Conservation (phyloP, 1,140 invertebrate species). For the Periplaneta americana region DNA sequence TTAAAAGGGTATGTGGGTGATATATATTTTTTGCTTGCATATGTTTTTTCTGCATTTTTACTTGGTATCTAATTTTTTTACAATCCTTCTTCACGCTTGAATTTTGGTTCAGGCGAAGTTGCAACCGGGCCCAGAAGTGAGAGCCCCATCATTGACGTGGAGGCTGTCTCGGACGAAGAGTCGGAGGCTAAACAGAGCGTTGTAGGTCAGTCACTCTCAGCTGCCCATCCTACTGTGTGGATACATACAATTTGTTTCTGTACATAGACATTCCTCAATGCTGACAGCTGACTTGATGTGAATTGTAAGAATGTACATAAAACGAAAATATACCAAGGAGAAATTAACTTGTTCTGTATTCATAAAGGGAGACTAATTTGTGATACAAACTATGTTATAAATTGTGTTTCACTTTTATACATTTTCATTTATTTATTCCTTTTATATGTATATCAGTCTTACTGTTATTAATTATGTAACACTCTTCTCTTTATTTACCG, state of each 20-base stretch:
- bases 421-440: no score
- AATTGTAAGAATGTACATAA: no score
- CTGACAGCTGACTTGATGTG: no score
- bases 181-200: conserved; percentile 37
- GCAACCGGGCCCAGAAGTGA: conserved; percentile 46
- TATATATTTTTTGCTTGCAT: background rate
- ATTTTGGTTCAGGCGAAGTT: conserved; percentile 53
- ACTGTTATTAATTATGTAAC: no score
- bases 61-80: background rate
- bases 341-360: background rate
- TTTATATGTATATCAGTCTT: no score
- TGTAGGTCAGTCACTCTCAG: conserved; percentile 15
- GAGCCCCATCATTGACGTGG: conserved; percentile 70
- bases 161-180: conserved; percentile 63
- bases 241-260: background rate
- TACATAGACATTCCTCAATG: background rate
- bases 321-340: no score
- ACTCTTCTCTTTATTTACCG: no score
- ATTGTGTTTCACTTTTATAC: no score
- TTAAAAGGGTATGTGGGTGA: background rate
- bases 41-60: background rate
- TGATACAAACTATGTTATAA: no score
- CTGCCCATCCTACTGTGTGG: background rate
- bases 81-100: conserved; percentile 12
- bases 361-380: background rate